Evolutionary conservation across 2,888 invertebrate species (phyloP), one percentile per base, ranked within the genome.

Genomic region (Ypsolopha sequella): DNA sequence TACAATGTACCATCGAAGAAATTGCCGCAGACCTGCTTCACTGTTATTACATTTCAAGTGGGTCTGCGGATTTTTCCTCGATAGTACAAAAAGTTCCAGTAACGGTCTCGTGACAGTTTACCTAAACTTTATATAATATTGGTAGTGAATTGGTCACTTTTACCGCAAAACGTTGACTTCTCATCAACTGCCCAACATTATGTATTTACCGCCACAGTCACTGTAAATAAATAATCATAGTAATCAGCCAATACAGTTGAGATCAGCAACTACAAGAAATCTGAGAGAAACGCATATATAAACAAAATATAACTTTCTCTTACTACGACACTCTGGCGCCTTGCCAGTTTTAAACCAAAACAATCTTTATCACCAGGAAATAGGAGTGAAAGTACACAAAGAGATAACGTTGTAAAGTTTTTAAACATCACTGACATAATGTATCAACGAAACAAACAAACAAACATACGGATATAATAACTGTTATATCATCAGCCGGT

Each of bases 401-500:
- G 24, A 4, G 24, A 24, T 24, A 24, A 24, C 2, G 24, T 24
- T 24, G 24, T 24, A 24, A 43, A 43, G 7, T 24, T 43, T 9
- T 6, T 24, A 24, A 43, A 14, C 43, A 13, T 24, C 8, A 14
- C 24, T 14, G 4, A 14, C 1, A 9, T 14, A n/a, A 24, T 34
- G n/a, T 45, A 45, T 45, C 33, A 45, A 45, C 24, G 14, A 45
- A 45, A 64, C 63, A 70, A 68, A 74, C 63, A 70, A 68, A 74
- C 67, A 68, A 63, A 70, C 58, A 66, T 58, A 52, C 73, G 68
- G 69, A 73, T 68, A 24, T 45, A 34, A 45, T 24, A 45, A 70
- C 66, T 65, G 68, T 80, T 77, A 76, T 68, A 70, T 78, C 71
- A 79, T 67, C 65, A 24, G 45, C 45, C 34, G 10, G 13, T 11